Base-by-base conservation (phyloP, 2,113 vertebrate genomes). In the Rhabdomys dilectus region DNA sequence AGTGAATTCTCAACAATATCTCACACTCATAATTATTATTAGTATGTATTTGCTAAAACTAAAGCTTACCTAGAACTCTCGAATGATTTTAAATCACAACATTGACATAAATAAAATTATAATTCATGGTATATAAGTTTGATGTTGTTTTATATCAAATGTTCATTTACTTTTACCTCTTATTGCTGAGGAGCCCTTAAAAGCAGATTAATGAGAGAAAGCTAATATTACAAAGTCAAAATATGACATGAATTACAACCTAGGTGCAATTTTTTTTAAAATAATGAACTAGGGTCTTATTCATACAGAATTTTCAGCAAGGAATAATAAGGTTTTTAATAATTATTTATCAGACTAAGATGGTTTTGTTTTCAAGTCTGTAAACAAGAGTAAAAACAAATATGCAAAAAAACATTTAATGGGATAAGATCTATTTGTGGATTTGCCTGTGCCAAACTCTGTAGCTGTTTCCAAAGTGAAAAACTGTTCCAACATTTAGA, bases 371-470 rank as follows among this genome's bases (percentile, higher is more conserved):
- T 77, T 7, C 26, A 31, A n/a, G 2, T 62, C 7, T 58, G 0
- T 34, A 56, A 31, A 70, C 1, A 39, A 26, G 24, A n/a, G 31
- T 31, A 5, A 31, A 91, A 7, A 21, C 12, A 48, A n/a, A 42
- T 0, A 84, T 0, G 2, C 8, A 16, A 16, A 9, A 13, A 34
- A 7, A 26, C 34, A 86, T 12, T 12, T n/a, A 1, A 26, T 5
- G 29, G 21, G 22, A 10, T 11, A 42, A 51, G 0, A 42, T 15
- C 6, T 42, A 26, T 64, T 64, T 21, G 1, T 16, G 15, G 7
- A 58, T 21, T 60, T 34, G 7, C 62, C 31, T 58, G 19, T 4
- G 22, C 3, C 5, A 76, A 42, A 29, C 36, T 56, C 19, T 36
- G 22, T 19, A 13, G 3, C 11, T n/a, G 17, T 42, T 17, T 82